Evolutionary conservation across 1,140 invertebrate genomes (phyloP), one percentile per base, ranked within the genome.

Genomic region (Euura lappo): DNA sequence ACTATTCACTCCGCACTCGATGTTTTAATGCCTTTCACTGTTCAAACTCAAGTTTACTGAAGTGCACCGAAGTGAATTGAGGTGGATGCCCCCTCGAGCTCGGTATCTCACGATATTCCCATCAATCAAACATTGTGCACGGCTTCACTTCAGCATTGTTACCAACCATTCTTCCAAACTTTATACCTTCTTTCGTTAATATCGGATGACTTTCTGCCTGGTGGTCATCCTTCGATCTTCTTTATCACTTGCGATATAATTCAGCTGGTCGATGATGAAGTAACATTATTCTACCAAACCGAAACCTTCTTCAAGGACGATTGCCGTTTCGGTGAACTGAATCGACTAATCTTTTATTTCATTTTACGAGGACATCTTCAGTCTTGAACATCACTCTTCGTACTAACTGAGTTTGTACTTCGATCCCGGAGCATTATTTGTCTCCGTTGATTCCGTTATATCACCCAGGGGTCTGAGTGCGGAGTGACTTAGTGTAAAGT

Each of bases 31-130:
- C 44, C 70, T 75, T 70, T 72, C 74, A 73, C 74, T 68, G 46
- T 73, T 44, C 45, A 42, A 28, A 42, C 5, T 68, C 51, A 70
- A 72, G 71, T 72, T 47, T 43, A 73, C 44, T 70, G 68, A 70
- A 72, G 73, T 69, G 70, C 71, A 71, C 70, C 74, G 70, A 71
- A 77, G 74, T 77, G 74, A 75, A 77, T 77, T 72, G 73, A 75
- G 67, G 72, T 71, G 72, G 72, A 77, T 75, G 73, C 70, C 71
- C 65, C 67, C 69, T 70, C 46, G 65, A 69, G 71, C 67, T 28
- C 70, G 66, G 69, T 64, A 60, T 60, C 51, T 60, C 51, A 60
- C 51, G 51, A 60, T 60, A 60, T 60, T 60, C 51, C 13, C 51
- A 60, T 60, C 51, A 60, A 60, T 60, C 51, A 60, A 60, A 60